Evolutionary conservation across 2,888 invertebrate genomes (phyloP), one percentile per base, ranked within the genome.

Genomic region (Xylota sylvarum): DNA sequence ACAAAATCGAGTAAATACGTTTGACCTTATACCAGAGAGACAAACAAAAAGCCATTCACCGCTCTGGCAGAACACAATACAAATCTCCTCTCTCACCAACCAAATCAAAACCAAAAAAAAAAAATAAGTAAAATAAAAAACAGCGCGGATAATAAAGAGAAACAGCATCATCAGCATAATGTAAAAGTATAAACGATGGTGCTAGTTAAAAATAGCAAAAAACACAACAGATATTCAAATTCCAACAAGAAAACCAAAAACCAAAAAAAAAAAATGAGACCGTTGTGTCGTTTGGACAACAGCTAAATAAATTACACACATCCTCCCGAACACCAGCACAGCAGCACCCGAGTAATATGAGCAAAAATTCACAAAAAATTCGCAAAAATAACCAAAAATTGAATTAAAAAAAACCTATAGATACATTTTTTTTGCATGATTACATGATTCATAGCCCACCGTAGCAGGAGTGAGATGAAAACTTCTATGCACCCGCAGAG

Each of bases 141-240:
- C 37, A 23, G 27, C 23, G 12, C 23, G 12, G 19, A 30, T 55
- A 40, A 46, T 50, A 70, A 58, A 32, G 46, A 23, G 43, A 62
- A 30, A 62, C 62, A 43, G 23, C 43, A 30, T 55, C 56, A 56
- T 70, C 46, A 70, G 70, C 70, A 70, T 70, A 70, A 70, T 70
- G 46, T 30, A 70, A 32, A 58, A 23, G 14, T 35, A 43, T 17
- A 56, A 46, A 58, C 70, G 40, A 70, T 55, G 37, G 27, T 69
- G 37, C 17, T 55, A 43, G 32, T 70, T 70, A 70, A 70, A 70
- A 58, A 69, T 69, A 69, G 55, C 32, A 67, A 50, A 48, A 48
- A 52, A 43, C 12, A 65, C 23, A 23, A 23, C 67, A 52, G 43
- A 58, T 19, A 32, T 52, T 43, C 35, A 19, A 43, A 48, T 62